These are phyloP conservation scores for Polypedilum pembai DNA, from an alignment of 1,140 invertebrate species.

Conservation along the genomic window DNA sequence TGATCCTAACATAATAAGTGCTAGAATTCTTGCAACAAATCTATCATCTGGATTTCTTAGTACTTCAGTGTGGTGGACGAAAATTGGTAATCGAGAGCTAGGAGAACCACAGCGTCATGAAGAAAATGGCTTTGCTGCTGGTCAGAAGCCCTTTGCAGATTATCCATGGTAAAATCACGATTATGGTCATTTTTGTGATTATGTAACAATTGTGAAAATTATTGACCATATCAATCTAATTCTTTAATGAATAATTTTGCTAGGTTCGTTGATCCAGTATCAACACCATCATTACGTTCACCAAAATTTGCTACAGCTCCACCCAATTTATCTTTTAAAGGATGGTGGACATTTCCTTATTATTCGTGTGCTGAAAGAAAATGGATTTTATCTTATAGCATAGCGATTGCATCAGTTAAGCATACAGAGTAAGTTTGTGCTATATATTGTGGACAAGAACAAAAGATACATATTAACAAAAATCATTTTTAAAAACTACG, in stretches of 20 bases:
- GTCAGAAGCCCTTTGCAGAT: slow-evolving; percentile 46
- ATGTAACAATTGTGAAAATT: too few species aligned
- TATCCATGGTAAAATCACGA: slow-evolving; percentile 53
- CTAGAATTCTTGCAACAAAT: slow-evolving; percentile 53
- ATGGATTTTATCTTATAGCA: slow-evolving; percentile 72
- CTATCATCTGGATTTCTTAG: slow-evolving; percentile 51
- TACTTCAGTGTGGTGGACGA: slow-evolving; percentile 51
- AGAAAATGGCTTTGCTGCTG: slow-evolving; percentile 47
- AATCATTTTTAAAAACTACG: too few species aligned
- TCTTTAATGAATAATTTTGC: too few species aligned
- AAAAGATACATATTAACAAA: too few species aligned
- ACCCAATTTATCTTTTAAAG: slow-evolving; percentile 55
- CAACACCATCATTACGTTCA: slow-evolving; percentile 48
- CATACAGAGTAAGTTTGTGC: slow-evolving; percentile 51
- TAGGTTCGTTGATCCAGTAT: slow-evolving; percentile 47
- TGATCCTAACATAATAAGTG: slow-evolving; percentile 49
- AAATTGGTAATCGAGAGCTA: slow-evolving; percentile 38
- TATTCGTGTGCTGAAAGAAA: slow-evolving; percentile 61
- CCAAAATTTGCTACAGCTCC: slow-evolving; percentile 64
- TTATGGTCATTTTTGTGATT: too few species aligned
- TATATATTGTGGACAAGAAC: too few species aligned
- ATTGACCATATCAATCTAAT: too few species aligned
- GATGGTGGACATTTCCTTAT: slow-evolving; percentile 75
- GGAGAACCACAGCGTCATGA: slow-evolving; percentile 45
- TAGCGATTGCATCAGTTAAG: slow-evolving; percentile 56